Percentiles rank a stretch among this genome's conserved stretches.
Evolutionary conservation across 2,113 vertebrate genomes (phyloP).

Genomic region (Cnemophilus loriae): DNA sequence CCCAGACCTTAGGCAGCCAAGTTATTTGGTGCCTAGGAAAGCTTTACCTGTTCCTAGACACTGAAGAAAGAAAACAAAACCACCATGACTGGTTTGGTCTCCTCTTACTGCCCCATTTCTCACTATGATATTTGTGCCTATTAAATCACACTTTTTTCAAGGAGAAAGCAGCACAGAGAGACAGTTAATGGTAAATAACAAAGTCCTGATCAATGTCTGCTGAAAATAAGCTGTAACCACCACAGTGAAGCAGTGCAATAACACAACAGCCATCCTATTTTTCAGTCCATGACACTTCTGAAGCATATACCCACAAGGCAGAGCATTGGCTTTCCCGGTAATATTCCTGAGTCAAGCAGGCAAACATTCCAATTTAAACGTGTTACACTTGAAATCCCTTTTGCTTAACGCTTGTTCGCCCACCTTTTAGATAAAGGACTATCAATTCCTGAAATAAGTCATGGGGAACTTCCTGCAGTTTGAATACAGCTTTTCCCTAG

Average conservation of each 20-base stretch:
- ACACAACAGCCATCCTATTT: background rate
- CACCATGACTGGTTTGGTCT: background rate
- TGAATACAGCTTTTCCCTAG: background rate
- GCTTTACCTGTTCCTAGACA: background rate
- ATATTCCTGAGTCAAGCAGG: conserved; percentile 26
- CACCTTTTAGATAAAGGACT: background rate
- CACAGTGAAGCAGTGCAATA: background rate
- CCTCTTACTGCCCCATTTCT: background rate
- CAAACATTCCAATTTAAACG: conserved; percentile 17
- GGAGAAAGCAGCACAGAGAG: background rate
- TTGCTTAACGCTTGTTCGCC: background rate
- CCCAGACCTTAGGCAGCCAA: background rate
- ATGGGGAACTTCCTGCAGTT: background rate
- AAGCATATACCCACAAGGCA: background rate
- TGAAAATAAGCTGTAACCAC: conserved; percentile 6
- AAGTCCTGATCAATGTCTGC: background rate
- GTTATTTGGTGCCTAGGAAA: background rate
- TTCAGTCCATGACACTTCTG: background rate
- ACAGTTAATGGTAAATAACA: background rate
- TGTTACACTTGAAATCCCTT: conserved; percentile 38
- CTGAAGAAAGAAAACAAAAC: background rate
- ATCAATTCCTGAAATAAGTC: background rate
- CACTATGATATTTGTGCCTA: background rate
- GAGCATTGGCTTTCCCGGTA: background rate
- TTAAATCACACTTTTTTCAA: background rate